Evolutionary conservation across 2,113 vertebrate species (phyloP).

Genomic region (Corythaixoides concolor): DNA sequence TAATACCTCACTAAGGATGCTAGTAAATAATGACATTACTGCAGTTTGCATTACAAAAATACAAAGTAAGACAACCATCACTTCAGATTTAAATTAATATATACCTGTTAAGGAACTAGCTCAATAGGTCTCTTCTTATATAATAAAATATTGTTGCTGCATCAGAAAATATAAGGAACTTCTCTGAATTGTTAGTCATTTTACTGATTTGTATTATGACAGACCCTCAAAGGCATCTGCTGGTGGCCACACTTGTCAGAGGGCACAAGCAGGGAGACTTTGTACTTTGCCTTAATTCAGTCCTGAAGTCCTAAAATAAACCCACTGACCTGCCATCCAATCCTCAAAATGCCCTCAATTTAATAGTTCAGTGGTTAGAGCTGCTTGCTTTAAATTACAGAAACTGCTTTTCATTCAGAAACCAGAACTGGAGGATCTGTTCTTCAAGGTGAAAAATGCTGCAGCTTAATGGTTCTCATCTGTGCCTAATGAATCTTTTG

Average conservation of each 20-base stretch:
- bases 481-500: conserved; percentile 9
- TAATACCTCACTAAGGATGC: background rate
- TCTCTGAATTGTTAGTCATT: background rate
- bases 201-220: background rate
- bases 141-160: background rate
- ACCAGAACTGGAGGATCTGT: background rate
- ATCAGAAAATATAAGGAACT: background rate
- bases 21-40: conserved; percentile 19
- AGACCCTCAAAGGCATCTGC: background rate
- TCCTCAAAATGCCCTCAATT: background rate
- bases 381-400: background rate
- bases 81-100: background rate
- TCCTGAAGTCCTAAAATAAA: background rate
- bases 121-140: background rate
- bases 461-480: background rate
- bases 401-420: background rate
- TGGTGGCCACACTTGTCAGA: background rate
- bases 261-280: background rate
- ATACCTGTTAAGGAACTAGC: background rate
- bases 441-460: conserved; percentile 36
- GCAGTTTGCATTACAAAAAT: background rate
- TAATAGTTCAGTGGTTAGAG: background rate
- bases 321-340: background rate
- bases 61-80: background rate
- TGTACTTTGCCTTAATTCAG: background rate